These are phyloP conservation scores for Pluvianellus socialis DNA, from an alignment of 2,113 vertebrate genomes.

Conservation along the genomic window DNA sequence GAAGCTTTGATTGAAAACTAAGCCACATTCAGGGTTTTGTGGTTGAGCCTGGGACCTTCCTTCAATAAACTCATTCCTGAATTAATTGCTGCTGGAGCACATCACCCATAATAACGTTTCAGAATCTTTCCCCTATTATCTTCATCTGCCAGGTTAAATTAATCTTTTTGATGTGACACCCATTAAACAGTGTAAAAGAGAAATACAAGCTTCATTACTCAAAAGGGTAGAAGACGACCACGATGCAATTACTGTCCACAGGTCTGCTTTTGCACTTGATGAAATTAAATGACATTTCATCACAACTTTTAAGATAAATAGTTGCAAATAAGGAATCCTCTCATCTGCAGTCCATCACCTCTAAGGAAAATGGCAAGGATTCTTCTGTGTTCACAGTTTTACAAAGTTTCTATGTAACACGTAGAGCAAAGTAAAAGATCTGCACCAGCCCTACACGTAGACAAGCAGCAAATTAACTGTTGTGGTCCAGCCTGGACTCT, in stretches of 20 bases:
- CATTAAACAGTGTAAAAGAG: neutral
- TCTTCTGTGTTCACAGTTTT: neutral
- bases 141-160: constrained; percentile 6
- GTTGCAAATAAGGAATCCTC: neutral
- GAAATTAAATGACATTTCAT: neutral
- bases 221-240: neutral
- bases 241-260: neutral
- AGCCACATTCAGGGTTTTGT: neutral
- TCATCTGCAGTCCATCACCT: neutral
- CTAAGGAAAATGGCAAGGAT: neutral
- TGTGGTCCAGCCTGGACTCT: neutral
- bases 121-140: constrained; percentile 20
- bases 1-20: constrained; percentile 10
- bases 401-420: neutral
- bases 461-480: neutral
- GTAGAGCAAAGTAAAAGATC: neutral
- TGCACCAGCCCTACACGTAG: neutral
- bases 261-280: neutral
- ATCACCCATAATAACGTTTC: neutral
- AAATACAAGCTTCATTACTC: neutral
- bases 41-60: neutral
- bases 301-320: neutral
- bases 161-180: neutral
- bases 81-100: constrained; percentile 27
- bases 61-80: constrained; percentile 13